Evolutionary conservation across 2,797 vertebrate genomes (phyloP).

Genomic region (Lindbergichthys nudifrons): DNA sequence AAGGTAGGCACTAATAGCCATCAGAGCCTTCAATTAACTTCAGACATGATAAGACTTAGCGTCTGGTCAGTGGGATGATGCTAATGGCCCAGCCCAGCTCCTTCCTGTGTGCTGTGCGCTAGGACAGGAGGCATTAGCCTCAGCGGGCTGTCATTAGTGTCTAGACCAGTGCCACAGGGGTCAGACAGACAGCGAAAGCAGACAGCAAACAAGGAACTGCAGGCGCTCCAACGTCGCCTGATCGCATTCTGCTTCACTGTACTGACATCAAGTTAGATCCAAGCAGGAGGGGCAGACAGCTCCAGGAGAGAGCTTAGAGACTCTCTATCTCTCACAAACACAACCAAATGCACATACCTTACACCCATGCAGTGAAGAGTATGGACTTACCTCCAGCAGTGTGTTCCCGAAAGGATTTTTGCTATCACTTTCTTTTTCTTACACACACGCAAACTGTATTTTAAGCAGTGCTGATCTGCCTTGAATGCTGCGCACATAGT

Average conservation of each 20-base stretch:
- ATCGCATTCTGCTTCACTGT: slow-evolving; percentile 51
- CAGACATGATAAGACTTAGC: slow-evolving; percentile 69
- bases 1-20: slow-evolving; percentile 65
- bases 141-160: slow-evolving; percentile 73
- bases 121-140: slow-evolving; percentile 69
- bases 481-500: neutral
- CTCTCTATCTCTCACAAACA: neutral
- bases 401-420: neutral
- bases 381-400: neutral
- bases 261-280: slow-evolving; percentile 45
- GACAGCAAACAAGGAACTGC: slow-evolving; percentile 63
- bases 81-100: slow-evolving; percentile 70
- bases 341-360: slow-evolving; percentile 11
- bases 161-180: slow-evolving; percentile 73
- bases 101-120: slow-evolving; percentile 53
- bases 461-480: neutral
- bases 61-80: slow-evolving; percentile 67
- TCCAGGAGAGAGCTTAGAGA: slow-evolving; percentile 37
- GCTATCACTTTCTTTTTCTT: neutral
- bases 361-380: slow-evolving; percentile 21
- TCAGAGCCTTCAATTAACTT: slow-evolving; percentile 76
- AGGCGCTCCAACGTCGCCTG: slow-evolving; percentile 36
- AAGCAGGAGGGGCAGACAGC: slow-evolving; percentile 40
- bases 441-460: neutral
- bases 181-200: slow-evolving; percentile 63